Percentiles rank a stretch among this genome's conserved stretches.
Conservation (phyloP, 2,888 invertebrate genomes). For the Aromia moschata region DNA sequence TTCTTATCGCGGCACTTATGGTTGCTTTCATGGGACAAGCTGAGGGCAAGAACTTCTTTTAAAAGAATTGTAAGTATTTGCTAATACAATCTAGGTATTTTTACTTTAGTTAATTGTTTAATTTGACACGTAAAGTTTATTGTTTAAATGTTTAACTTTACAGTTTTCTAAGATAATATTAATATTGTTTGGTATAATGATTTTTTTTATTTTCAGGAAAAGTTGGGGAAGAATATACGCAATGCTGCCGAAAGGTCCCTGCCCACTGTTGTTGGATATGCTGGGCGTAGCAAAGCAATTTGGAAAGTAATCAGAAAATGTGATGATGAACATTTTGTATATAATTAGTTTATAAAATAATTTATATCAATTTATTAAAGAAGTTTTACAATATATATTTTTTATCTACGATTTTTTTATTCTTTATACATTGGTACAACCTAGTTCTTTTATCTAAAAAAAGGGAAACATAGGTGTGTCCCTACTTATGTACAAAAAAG, state of each 20-base stretch:
- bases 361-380: too few relatives aligned
- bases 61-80: conserved; percentile 26
- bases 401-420: too few relatives aligned
- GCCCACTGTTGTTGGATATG: conserved; percentile 35
- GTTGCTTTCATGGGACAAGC: conserved; percentile 18
- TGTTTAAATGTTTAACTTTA: conserved; percentile 1
- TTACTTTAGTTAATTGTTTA: not conserved
- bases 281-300: conserved; percentile 32
- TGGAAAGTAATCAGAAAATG: not conserved
- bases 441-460: too few relatives aligned
- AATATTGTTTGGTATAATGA: not conserved
- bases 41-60: conserved; percentile 25
- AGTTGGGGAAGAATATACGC: conserved; percentile 36
- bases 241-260: conserved; percentile 38
- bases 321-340: too few relatives aligned
- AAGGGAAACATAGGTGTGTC: too few relatives aligned
- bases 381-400: too few relatives aligned
- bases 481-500: too few relatives aligned
- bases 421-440: too few relatives aligned
- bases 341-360: too few relatives aligned
- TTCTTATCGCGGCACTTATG: conserved; percentile 9
- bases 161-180: conserved; percentile 6
- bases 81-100: too few relatives aligned
- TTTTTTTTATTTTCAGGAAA: conserved; percentile 34
- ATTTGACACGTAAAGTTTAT: not conserved